Percentiles rank a stretch among this genome's conserved stretches.
phyloP scores from a whole-genome alignment of 2,888 invertebrate species.

The Drosophila neotestacea region DNA sequence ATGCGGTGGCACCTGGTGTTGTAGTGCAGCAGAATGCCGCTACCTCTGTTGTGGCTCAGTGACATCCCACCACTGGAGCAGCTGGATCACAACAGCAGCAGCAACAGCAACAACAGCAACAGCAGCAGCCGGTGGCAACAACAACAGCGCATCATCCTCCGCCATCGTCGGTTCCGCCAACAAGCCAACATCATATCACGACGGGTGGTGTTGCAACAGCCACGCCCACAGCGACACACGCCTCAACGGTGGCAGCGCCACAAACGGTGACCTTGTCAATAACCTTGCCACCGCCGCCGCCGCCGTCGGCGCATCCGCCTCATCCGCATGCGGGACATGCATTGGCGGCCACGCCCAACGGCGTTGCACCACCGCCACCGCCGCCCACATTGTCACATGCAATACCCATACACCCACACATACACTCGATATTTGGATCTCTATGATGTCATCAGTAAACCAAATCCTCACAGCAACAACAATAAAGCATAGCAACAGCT shows the following conservation, averaged over 20 bases:
- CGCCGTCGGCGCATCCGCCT: slow-evolving; percentile 70
- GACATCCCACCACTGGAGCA: slow-evolving; percentile 85
- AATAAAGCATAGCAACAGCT: slow-evolving; percentile 38
- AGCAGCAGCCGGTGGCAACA: slow-evolving; percentile 50
- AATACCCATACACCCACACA: slow-evolving; percentile 84
- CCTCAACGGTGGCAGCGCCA: slow-evolving; percentile 80
- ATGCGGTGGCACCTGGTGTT: slow-evolving; percentile 83
- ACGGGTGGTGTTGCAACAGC: slow-evolving; percentile 48
- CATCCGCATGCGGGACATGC: slow-evolving; percentile 78
- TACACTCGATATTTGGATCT: slow-evolving; percentile 86
- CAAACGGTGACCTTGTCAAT: slow-evolving; percentile 84
- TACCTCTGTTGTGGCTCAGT: slow-evolving; percentile 85
- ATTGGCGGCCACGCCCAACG: slow-evolving; percentile 65
- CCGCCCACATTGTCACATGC: slow-evolving; percentile 83
- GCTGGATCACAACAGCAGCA: slow-evolving; percentile 69
- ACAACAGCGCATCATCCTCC: slow-evolving; percentile 54
- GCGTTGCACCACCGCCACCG: slow-evolving; percentile 73
- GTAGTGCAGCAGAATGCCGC: slow-evolving; percentile 84
- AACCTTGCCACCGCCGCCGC: slow-evolving; percentile 83
- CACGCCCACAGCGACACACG: slow-evolving; percentile 66
- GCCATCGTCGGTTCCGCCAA: slow-evolving; percentile 60
- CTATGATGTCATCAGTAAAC: slow-evolving; percentile 85
- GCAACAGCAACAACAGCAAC: slow-evolving; percentile 63
- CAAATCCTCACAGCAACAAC: slow-evolving; percentile 34
- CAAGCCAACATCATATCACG: slow-evolving; percentile 66